Conservation (phyloP, 1,140 invertebrate genomes). For the Papilio xuthus region DNA sequence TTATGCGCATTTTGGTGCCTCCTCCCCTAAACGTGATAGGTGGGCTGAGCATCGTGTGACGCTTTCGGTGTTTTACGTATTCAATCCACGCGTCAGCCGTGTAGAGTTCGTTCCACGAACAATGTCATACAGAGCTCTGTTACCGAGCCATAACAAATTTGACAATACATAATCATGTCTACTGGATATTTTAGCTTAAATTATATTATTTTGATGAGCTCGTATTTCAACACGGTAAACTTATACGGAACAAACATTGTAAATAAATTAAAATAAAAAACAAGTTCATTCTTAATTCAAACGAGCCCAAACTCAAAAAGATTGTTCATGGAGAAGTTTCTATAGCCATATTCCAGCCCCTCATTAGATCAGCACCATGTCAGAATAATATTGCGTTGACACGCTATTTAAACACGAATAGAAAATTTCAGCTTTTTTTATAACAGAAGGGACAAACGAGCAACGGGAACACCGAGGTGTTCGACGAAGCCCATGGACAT, state of each 20-base stretch:
- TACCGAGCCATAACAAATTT: constrained; percentile 18
- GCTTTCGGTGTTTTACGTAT: constrained; percentile 21
- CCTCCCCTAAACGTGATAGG: constrained; percentile 32
- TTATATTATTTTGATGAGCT: constrained; percentile 25
- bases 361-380: too few species aligned
- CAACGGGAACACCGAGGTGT: too few species aligned
- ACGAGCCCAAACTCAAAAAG: too few species aligned
- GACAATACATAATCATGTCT: constrained; percentile 29
- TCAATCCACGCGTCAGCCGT: constrained; percentile 30
- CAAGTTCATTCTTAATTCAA: too few species aligned
- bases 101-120: constrained; percentile 34
- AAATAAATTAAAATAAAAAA: too few species aligned
- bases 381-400: too few species aligned
- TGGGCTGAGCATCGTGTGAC: constrained; percentile 28
- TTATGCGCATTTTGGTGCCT: constrained; percentile 3
- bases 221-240: background rate
- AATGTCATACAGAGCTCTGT: constrained; percentile 24
- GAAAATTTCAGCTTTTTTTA: too few species aligned
- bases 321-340: too few species aligned
- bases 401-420: too few species aligned
- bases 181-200: constrained; percentile 17
- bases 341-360: too few species aligned
- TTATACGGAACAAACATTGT: background rate
- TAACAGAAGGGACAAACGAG: too few species aligned
- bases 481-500: too few species aligned